Percentiles rank a stretch among this genome's conserved stretches.
phyloP scores from a whole-genome alignment of 2,797 vertebrate species.

The Rallus crepitans region DNA sequence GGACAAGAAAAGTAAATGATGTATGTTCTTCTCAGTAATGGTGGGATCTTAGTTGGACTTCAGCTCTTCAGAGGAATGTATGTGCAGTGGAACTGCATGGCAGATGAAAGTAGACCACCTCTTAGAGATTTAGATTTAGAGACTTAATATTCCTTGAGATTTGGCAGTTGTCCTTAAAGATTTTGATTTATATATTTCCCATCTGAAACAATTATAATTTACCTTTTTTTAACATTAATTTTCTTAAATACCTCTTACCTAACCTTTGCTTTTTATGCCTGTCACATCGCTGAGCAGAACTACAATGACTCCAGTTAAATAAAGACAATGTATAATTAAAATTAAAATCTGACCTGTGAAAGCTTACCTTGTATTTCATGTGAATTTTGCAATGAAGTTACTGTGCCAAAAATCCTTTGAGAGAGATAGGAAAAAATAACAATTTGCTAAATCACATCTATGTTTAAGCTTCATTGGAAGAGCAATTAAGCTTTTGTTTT shows the following conservation, averaged over 20 bases:
- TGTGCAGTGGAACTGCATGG: background rate
- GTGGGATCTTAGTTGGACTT: background rate
- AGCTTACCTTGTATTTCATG: background rate
- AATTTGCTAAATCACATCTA: background rate
- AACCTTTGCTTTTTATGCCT: background rate
- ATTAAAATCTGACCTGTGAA: background rate
- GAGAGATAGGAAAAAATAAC: background rate
- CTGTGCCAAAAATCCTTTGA: background rate
- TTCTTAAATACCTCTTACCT: background rate
- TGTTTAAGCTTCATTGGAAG: background rate
- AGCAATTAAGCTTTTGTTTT: background rate
- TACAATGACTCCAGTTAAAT: background rate
- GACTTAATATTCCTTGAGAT: background rate
- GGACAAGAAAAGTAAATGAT: background rate
- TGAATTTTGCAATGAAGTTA: slow-evolving; percentile 8
- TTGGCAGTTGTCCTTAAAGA: background rate
- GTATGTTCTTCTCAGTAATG: background rate
- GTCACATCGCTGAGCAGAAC: background rate
- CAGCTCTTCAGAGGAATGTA: background rate
- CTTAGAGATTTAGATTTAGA: slow-evolving; percentile 15
- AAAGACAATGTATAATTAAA: background rate
- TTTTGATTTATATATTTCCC: slow-evolving; percentile 1
- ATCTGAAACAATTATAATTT: slow-evolving; percentile 56
- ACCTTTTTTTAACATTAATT: background rate
- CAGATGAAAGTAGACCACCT: background rate